These are phyloP conservation scores for Melanaphis sacchari DNA, from an alignment of 1,140 invertebrate species.

Conservation along the genomic window DNA sequence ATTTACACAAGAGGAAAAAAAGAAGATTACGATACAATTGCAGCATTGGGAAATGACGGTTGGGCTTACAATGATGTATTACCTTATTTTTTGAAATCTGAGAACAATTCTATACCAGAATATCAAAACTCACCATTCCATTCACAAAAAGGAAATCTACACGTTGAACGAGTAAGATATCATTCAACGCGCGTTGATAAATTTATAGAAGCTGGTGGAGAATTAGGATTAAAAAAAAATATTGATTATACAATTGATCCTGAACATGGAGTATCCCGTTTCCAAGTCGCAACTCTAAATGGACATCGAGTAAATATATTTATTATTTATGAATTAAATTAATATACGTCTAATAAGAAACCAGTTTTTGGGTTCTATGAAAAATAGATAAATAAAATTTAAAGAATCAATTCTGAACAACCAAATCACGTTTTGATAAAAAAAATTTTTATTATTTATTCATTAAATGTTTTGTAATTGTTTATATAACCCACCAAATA, in stretches of 20 bases:
- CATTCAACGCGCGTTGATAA: constrained; percentile 58
- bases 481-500: no score
- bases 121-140: constrained; percentile 64
- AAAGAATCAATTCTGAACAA: no score
- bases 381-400: no score
- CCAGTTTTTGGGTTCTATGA: no score
- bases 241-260: constrained; percentile 68
- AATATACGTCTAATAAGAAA: no score
- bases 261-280: constrained; percentile 71
- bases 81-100: constrained; percentile 79
- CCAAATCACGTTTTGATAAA: no score
- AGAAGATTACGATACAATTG: constrained; percentile 53
- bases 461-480: no score
- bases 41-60: no score
- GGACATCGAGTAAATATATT: constrained; percentile 65
- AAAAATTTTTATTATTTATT: no score
- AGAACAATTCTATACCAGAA: constrained; percentile 57
- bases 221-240: constrained; percentile 66
- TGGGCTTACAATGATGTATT: constrained; percentile 68
- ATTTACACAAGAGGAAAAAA: constrained; percentile 77
- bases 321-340: no score
- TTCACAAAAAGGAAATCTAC: constrained; percentile 69
- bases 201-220: constrained; percentile 46
- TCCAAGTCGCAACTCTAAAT: constrained; percentile 70
- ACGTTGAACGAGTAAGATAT: constrained; percentile 72